These are phyloP conservation scores for Bombus waltoni DNA, from an alignment of 1,140 invertebrate species.

Conservation along the genomic window DNA sequence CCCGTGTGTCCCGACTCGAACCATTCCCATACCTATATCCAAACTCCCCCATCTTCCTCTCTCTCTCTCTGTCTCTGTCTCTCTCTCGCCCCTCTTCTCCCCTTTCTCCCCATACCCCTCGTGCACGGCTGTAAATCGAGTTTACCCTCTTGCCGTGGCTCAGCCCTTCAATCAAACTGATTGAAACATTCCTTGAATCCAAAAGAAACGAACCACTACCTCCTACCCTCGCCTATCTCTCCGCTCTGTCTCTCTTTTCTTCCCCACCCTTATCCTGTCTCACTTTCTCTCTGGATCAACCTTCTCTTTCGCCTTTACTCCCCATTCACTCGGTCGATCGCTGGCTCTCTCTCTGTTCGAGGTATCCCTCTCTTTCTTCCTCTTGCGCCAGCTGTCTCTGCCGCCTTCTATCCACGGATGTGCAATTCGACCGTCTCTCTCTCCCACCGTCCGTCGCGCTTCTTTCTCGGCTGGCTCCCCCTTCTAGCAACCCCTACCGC, in stretches of 20 bases:
- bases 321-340: neutral
- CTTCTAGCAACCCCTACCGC: conserved; percentile 34
- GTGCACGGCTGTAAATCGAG: conserved; percentile 81
- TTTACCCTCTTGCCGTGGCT: conserved; percentile 83
- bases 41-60: conserved; percentile 33
- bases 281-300: conserved; percentile 24
- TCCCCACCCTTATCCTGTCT: conserved; percentile 27
- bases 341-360: neutral
- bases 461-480: neutral
- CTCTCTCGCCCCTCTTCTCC: conserved; percentile 16
- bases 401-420: neutral
- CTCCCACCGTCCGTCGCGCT: conserved; percentile 2
- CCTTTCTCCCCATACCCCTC: conserved; percentile 47
- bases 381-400: conserved; percentile 39
- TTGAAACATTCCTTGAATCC: conserved; percentile 84
- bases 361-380: neutral
- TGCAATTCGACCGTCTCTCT: conserved; percentile 32
- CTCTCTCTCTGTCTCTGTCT: conserved; percentile 29
- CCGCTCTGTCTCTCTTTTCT: conserved; percentile 23
- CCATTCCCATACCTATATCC: conserved; percentile 65
- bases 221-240: conserved; percentile 41
- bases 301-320: conserved; percentile 42
- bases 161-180: conserved; percentile 84
- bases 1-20: conserved; percentile 38
- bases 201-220: conserved; percentile 82